Evolutionary conservation across 2,797 vertebrate species (phyloP).

Genomic region (Nannoperca australis): DNA sequence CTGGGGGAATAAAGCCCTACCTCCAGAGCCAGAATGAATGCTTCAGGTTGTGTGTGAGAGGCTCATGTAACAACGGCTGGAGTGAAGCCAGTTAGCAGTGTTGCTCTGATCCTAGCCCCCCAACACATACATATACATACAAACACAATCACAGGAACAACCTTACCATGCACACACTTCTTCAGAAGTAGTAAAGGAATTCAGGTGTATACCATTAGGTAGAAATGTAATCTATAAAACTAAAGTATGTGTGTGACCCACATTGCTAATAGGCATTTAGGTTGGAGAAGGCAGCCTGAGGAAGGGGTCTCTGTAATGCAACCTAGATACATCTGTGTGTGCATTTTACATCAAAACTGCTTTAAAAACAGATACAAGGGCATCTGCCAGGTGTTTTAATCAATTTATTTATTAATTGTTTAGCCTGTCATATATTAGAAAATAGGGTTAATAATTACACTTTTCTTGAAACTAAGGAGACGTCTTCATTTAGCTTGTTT

Average conservation of each 20-base stretch:
- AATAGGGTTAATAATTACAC: not conserved
- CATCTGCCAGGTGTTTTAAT: not conserved
- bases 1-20: constrained; percentile 39
- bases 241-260: constrained; percentile 48
- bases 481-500: not conserved
- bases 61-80: constrained; percentile 70
- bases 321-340: constrained; percentile 17
- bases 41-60: constrained; percentile 66
- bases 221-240: constrained; percentile 43
- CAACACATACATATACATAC: constrained; percentile 1
- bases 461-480: not conserved
- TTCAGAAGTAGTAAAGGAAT: constrained; percentile 2
- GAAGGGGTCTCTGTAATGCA: constrained; percentile 36
- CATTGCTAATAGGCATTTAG: constrained; percentile 58
- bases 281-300: constrained; percentile 33
- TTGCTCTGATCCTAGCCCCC: constrained; percentile 22
- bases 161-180: not conserved
- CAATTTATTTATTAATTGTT: not conserved
- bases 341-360: not conserved
- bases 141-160: constrained; percentile 14
- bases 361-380: constrained; percentile 25
- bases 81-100: constrained; percentile 50
- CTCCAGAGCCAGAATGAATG: constrained; percentile 52
- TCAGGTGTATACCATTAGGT: constrained; percentile 23
- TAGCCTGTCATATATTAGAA: not conserved